phyloP scores from a whole-genome alignment of 2,113 vertebrate species.

The Ceyx melanurus region DNA sequence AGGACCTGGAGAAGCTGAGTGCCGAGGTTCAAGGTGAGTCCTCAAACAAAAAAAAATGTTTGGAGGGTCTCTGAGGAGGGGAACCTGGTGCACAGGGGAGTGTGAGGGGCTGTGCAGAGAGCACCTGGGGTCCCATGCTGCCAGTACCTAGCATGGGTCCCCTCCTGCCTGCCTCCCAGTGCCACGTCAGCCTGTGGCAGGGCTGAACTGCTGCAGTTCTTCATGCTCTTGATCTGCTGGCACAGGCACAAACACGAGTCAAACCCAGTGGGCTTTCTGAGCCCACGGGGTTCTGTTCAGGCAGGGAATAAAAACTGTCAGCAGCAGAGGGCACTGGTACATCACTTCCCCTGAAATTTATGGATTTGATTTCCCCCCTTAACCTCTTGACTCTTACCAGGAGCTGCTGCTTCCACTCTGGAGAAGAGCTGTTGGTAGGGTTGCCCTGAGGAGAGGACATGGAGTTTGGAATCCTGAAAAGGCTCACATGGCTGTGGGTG shows the following conservation, averaged over 20 bases:
- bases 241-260: neutral
- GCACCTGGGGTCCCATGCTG: neutral
- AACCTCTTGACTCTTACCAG: neutral
- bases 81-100: neutral
- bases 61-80: neutral
- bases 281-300: neutral
- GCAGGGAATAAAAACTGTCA: conserved; percentile 51
- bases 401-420: neutral
- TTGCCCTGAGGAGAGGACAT: neutral
- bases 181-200: neutral
- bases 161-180: neutral
- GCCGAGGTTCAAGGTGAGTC: conserved; percentile 84
- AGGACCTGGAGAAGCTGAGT: conserved; percentile 82
- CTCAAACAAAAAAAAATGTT: neutral
- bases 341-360: conserved; percentile 42
- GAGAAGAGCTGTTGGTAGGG: neutral
- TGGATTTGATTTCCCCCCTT: neutral
- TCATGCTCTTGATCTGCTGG: neutral
- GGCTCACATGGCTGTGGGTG: neutral
- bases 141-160: neutral
- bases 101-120: fast-evolving
- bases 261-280: neutral
- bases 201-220: neutral
- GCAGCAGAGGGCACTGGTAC: conserved; percentile 70
- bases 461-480: neutral